These are phyloP conservation scores for Atherinomorus stipes DNA, from an alignment of 2,113 vertebrate genomes.

Conservation along the genomic window DNA sequence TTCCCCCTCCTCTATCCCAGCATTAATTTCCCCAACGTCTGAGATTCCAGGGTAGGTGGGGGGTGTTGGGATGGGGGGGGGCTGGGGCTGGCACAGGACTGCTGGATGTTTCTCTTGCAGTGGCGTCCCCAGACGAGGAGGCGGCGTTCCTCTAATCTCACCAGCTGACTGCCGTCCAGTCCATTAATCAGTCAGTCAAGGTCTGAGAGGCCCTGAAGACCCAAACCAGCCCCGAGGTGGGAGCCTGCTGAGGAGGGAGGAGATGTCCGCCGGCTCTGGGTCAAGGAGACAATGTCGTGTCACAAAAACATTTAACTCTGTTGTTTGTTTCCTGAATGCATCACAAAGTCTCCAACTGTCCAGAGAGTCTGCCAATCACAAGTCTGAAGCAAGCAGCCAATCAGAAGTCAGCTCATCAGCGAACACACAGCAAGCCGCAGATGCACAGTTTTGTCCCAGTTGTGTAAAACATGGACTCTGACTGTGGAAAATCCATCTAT, in stretches of 20 bases:
- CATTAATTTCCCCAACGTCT: conserved; percentile 83
- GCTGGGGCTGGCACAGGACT: conserved; percentile 66
- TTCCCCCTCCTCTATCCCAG: conserved; percentile 62
- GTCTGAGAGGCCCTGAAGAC: conserved; percentile 65
- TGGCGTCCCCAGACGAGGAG: conserved; percentile 63
- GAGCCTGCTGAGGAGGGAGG: background rate
- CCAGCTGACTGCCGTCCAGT: conserved; percentile 80
- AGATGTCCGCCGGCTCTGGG: conserved; percentile 55
- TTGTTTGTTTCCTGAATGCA: conserved; percentile 47
- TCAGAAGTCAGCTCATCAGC: conserved; percentile 10
- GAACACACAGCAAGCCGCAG: too few species aligned
- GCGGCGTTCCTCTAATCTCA: conserved; percentile 76
- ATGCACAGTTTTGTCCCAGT: too few species aligned
- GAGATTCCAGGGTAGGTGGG: conserved; percentile 72
- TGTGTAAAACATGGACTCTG: too few species aligned
- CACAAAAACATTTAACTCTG: conserved; percentile 5
- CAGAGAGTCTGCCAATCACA: conserved; percentile 19
- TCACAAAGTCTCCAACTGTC: background rate
- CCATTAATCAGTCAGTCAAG: conserved; percentile 79
- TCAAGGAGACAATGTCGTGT: conserved; percentile 70
- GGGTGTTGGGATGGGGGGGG: conserved; percentile 33
- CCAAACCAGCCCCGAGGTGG: conserved; percentile 20
- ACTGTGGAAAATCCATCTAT: too few species aligned
- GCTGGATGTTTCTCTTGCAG: conserved; percentile 74
- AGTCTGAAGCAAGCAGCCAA: conserved; percentile 24